A percentile compares a stretch with the other conserved stretches of the same genome.
These are phyloP conservation scores for Ephydatia muelleri DNA, from an alignment of 37 sponge, comb jelly and placozoan genomes.

Conservation along the genomic window DNA sequence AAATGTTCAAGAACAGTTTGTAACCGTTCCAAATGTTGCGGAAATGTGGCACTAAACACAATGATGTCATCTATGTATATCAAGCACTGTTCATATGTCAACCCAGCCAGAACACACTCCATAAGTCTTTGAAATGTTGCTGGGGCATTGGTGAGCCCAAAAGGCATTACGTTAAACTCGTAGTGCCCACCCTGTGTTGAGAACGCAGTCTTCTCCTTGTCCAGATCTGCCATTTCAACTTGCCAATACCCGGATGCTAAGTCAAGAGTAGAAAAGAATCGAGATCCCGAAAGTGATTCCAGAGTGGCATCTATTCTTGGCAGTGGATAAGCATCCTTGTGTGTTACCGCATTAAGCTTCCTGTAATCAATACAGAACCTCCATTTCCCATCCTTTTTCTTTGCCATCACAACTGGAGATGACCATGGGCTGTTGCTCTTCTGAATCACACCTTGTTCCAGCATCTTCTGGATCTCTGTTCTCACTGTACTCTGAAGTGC, in stretches of 20 bases:
- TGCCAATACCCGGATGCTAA: conserved; percentile 28
- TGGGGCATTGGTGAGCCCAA: conserved; percentile 31
- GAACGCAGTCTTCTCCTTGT: conserved; percentile 45
- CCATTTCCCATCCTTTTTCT: conserved; percentile 26
- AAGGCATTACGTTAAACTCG: conserved; percentile 36
- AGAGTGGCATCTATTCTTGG: conserved; percentile 32
- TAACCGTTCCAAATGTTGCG: conserved; percentile 9
- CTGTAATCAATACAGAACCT: conserved; percentile 1
- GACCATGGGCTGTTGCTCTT: conserved; percentile 9
- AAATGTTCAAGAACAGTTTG: too few species aligned
- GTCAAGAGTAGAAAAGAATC: conserved; percentile 22
- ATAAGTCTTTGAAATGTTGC: conserved; percentile 39
- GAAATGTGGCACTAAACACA: conserved; percentile 10
- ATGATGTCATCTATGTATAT: conserved; percentile 29
- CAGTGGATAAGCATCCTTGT: conserved; percentile 29
- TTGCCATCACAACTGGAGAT: conserved; percentile 17
- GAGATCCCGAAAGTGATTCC: conserved; percentile 12
- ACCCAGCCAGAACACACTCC: conserved; percentile 25
- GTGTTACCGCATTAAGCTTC: conserved; percentile 16
- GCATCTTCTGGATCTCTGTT: conserved; percentile 13
- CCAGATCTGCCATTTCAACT: conserved; percentile 5
- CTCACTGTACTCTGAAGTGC: not conserved
- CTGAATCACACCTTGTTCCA: conserved; percentile 2
- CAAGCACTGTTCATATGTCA: not conserved
- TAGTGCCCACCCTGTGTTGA: conserved; percentile 10